Percentiles rank a stretch among this genome's conserved stretches.
phyloP scores from a whole-genome alignment of 2,797 vertebrate species.

The Carcharodon carcharias region DNA sequence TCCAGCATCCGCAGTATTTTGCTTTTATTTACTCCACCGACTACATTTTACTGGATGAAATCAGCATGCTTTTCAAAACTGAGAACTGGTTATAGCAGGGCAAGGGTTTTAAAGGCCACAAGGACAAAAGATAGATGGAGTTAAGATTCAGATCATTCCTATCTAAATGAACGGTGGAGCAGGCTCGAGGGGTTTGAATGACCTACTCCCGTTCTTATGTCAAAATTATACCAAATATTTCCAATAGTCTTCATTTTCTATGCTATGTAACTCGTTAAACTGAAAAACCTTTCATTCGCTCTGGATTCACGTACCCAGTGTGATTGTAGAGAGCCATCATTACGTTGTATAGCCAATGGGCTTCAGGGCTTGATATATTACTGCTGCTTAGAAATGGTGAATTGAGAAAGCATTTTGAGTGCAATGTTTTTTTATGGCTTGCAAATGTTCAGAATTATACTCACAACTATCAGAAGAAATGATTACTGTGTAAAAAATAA shows the following conservation, averaged over 20 bases:
- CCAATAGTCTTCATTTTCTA: background rate
- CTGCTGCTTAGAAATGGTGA: constrained; percentile 3
- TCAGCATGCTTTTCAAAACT: background rate
- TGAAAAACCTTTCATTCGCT: background rate
- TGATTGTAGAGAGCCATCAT: background rate
- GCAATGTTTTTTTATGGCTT: background rate
- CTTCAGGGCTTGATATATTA: constrained; percentile 4
- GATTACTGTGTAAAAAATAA: background rate
- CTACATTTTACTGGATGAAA: background rate
- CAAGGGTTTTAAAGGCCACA: background rate
- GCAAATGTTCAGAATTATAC: background rate
- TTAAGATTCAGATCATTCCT: background rate
- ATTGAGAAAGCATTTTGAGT: background rate
- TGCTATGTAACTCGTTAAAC: background rate
- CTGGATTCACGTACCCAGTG: background rate
- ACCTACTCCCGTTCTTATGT: background rate
- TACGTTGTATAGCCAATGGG: background rate
- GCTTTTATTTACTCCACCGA: too few species aligned
- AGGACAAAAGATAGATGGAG: background rate
- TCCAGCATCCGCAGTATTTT: too few species aligned
- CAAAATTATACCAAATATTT: background rate
- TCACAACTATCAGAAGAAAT: background rate
- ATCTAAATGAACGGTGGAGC: background rate
- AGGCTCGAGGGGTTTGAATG: background rate
- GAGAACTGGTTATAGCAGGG: background rate